These are phyloP conservation scores for Beroe ovata DNA, from an alignment of 37 sponge, comb jelly and placozoan species.

Conservation along the genomic window DNA sequence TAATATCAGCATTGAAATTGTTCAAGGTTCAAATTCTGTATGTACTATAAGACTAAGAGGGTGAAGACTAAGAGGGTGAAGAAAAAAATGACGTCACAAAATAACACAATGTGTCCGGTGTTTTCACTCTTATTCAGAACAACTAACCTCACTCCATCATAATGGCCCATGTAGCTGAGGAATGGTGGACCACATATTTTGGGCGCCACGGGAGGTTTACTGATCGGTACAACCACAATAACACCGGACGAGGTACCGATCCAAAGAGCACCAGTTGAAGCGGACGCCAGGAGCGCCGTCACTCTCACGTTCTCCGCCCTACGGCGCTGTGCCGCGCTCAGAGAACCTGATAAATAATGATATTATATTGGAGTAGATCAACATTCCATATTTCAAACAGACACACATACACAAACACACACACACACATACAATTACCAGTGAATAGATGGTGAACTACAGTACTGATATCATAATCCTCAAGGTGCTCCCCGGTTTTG, in stretches of 20 bases:
- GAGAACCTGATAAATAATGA: not conserved
- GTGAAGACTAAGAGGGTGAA: no score
- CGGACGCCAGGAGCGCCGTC: slow-evolving; percentile 17
- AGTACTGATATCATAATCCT: slow-evolving; percentile 67
- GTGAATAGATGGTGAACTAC: slow-evolving; percentile 60
- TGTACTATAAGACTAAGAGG: no score
- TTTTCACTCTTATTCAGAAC: no score
- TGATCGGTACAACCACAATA: slow-evolving; percentile 23
- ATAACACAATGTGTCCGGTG: no score
- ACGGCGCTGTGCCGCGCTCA: not conserved
- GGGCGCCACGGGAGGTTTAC: slow-evolving; percentile 37
- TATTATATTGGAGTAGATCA: no score
- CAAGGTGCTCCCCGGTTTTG: slow-evolving; percentile 47
- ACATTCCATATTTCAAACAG: no score
- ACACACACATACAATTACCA: not conserved
- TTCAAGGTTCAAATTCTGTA: no score
- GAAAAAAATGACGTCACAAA: no score
- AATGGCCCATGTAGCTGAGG: slow-evolving; percentile 54
- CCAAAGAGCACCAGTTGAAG: slow-evolving; percentile 47
- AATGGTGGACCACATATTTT: slow-evolving; percentile 29
- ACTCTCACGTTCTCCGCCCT: slow-evolving; percentile 62
- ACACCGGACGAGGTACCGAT: slow-evolving; percentile 59
- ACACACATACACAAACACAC: no score
- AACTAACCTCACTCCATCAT: slow-evolving; percentile 55
- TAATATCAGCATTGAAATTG: no score